Evolutionary conservation across 2,797 vertebrate genomes (phyloP), one percentile per base, ranked within the genome.

Genomic region (Cuculus canorus): DNA sequence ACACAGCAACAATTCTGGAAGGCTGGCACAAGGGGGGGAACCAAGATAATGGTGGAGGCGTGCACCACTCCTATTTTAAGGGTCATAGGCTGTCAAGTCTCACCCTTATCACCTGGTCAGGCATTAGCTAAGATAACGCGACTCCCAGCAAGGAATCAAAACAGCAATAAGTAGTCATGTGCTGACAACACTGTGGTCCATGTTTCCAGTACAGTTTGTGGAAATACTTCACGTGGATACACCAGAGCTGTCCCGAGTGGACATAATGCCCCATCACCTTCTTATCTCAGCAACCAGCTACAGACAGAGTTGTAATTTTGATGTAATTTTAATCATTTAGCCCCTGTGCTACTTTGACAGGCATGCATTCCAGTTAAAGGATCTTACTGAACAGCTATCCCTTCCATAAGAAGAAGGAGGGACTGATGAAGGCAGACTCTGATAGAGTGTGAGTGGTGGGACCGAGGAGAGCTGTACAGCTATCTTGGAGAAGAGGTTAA

Each of bases 151-250:
- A 82, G 30, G 24, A 12, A 68, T 17, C 28, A 50, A 39, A 69
- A 41, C 23, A 52, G 63, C 32, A 30, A 48, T 54, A 53, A 71
- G 25, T 23, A 68, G 43, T 19, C 5, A 27, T 11, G 14, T 37
- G n/a, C 72, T 32, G 48, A 41, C 33, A 43, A 61, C 33, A 2
- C 13, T 52, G 52, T 6, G 8, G 27, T 52, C 24, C 32, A 0
- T 15, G 1, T 28, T 64, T 57, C 64, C 11, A 30, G 37, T 32
- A 56, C 18, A 25, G 30, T 32, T n/a, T 63, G 37, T 45, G n/a
- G 25, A 30, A 57, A 35, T 11, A 39, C 57, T 73, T 11, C n/a
- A 17, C 0, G 1, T 8, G 17, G 25, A 57, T 1, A 1, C 24
- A 33, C 10, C 35, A n/a, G 22, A 28, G 54, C 35, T 79, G 17